Evolutionary conservation across 2,797 vertebrate genomes (phyloP).

Genomic region (Ispidina lecontei): DNA sequence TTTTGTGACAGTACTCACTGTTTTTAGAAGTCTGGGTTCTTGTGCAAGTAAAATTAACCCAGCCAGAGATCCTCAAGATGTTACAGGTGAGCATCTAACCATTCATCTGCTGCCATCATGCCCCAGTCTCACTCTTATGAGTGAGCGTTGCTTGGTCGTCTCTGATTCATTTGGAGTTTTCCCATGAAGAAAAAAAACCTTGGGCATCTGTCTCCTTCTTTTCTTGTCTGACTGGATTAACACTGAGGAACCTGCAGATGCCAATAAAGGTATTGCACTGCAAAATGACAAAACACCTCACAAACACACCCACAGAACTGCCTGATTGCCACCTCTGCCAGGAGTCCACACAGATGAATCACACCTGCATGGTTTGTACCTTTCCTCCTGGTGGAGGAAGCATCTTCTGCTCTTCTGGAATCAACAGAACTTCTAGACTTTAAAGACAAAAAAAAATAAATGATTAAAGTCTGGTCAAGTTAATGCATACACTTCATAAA

Average conservation of each 20-base stretch:
- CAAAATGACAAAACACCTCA: slow-evolving; percentile 9
- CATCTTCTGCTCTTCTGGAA: background rate
- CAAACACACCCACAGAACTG: slow-evolving; percentile 19
- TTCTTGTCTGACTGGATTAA: background rate
- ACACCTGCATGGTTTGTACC: background rate
- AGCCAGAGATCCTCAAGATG: background rate
- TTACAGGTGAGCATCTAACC: background rate
- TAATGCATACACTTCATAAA: background rate
- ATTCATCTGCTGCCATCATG: background rate
- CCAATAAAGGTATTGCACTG: background rate
- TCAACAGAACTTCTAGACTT: background rate
- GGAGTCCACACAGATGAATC: background rate
- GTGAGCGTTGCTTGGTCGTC: background rate
- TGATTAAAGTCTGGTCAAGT: background rate
- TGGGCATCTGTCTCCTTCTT: background rate
- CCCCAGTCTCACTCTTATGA: background rate
- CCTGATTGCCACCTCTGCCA: slow-evolving; percentile 1
- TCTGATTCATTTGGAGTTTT: background rate
- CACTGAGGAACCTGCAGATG: background rate
- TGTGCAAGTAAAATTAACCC: background rate
- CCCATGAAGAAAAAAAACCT: background rate
- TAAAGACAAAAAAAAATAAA: background rate
- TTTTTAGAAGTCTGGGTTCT: background rate
- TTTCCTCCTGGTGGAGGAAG: rapidly evolving
- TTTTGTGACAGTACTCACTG: background rate